These are phyloP conservation scores for Holacanthus passer DNA, from an alignment of 2,113 vertebrate genomes.

Conservation along the genomic window DNA sequence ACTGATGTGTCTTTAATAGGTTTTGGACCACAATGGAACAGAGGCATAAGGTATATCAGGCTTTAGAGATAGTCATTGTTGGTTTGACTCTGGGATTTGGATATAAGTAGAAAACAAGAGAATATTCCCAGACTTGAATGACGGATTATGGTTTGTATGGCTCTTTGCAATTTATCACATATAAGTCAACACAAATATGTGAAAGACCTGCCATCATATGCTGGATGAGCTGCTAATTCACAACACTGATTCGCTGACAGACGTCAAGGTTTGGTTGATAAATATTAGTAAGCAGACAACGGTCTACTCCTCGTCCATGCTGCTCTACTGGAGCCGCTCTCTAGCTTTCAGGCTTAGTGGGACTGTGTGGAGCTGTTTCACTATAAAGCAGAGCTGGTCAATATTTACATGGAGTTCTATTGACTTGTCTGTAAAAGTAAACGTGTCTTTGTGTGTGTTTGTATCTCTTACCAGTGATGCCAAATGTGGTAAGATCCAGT, in stretches of 20 bases:
- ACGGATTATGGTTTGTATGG: background rate
- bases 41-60: background rate
- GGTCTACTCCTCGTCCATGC: background rate
- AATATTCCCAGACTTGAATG: background rate
- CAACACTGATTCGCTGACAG: background rate
- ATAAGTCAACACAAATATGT: background rate
- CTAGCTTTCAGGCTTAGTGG: background rate
- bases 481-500: slow-evolving; percentile 95
- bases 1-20: background rate
- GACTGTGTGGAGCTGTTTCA: background rate
- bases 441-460: background rate
- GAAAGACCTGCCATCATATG: background rate
- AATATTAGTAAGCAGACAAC: background rate
- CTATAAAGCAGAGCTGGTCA: background rate
- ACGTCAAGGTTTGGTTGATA: background rate
- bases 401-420: background rate
- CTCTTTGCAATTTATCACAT: background rate
- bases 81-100: background rate
- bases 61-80: background rate
- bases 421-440: background rate
- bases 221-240: background rate
- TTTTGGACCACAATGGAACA: background rate
- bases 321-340: background rate
- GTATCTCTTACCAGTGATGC: slow-evolving; percentile 85
- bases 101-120: background rate